A percentile compares a stretch with the other conserved stretches of the same genome.
Conservation (phyloP, 2,888 invertebrate species). For the Nemurella pictetii region DNA sequence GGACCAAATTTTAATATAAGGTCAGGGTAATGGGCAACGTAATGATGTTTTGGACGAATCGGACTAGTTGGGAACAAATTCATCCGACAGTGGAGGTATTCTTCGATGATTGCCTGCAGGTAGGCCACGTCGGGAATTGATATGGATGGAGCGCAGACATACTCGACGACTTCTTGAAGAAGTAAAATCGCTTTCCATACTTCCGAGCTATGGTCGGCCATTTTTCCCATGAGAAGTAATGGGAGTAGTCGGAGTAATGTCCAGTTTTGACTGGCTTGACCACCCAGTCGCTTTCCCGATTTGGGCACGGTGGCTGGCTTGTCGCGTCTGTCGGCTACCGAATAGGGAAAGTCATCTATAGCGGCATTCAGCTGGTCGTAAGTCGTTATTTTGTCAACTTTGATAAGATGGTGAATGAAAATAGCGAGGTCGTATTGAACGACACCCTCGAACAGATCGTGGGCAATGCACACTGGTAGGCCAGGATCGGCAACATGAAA, state of each 20-base stretch:
- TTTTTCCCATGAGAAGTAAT: background rate
- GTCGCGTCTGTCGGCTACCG: background rate
- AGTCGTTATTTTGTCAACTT: background rate
- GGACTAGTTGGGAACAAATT: conserved; percentile 15
- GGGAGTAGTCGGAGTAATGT: conserved; percentile 11
- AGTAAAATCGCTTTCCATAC: background rate
- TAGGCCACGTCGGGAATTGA: background rate
- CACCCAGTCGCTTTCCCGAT: conserved; percentile 9
- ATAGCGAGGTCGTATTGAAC: conserved; percentile 15
- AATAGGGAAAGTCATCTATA: conserved; percentile 18
- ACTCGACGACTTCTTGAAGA: conserved; percentile 14
- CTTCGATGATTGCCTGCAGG: conserved; percentile 5
- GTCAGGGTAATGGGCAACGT: conserved; percentile 28
- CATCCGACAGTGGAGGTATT: conserved; percentile 11
- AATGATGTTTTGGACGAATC: conserved; percentile 31
- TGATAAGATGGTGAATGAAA: background rate
- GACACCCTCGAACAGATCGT: conserved; percentile 29
- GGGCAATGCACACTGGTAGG: conserved; percentile 21
- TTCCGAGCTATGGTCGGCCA: background rate
- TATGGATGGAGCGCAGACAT: conserved; percentile 20
- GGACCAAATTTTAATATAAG: conserved; percentile 26
- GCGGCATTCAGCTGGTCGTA: background rate
- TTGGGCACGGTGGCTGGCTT: conserved; percentile 2
- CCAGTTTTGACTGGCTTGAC: conserved; percentile 23
- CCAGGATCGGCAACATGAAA: conserved; percentile 15